These are phyloP conservation scores for Pteronura brasiliensis DNA, from an alignment of 2,113 vertebrate species.

Conservation along the genomic window DNA sequence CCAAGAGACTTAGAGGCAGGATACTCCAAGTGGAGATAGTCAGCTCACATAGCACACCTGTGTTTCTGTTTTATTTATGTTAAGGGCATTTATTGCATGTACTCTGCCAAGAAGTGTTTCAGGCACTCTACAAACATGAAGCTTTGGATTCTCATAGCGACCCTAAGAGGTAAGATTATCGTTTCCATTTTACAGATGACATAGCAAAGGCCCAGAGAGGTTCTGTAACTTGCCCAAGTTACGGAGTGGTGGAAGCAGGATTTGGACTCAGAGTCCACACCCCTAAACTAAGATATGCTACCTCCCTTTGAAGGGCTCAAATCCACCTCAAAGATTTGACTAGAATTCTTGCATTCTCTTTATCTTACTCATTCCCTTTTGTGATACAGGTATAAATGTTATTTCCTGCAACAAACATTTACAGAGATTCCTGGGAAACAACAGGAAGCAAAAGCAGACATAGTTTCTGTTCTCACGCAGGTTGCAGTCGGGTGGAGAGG, in stretches of 20 bases:
- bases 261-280: not conserved
- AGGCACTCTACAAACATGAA: not conserved
- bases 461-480: not conserved
- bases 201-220: not conserved
- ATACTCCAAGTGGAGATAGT: not conserved
- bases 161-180: not conserved
- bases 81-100: not conserved
- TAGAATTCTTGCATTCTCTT: not conserved
- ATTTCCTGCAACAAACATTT: not conserved
- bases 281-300: too few species aligned
- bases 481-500: not conserved
- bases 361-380: not conserved
- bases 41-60: not conserved
- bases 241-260: not conserved
- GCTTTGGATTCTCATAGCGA: not conserved
- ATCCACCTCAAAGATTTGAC: not conserved
- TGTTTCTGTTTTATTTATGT: not conserved
- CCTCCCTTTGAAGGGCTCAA: not conserved
- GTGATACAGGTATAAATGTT: not conserved
- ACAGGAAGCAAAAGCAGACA: not conserved
- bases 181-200: not conserved
- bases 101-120: not conserved
- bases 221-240: not conserved
- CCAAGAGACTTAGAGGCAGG: not conserved
- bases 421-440: not conserved